Conservation (phyloP, 2,888 invertebrate genomes). For the Alloplasta piceator region DNA sequence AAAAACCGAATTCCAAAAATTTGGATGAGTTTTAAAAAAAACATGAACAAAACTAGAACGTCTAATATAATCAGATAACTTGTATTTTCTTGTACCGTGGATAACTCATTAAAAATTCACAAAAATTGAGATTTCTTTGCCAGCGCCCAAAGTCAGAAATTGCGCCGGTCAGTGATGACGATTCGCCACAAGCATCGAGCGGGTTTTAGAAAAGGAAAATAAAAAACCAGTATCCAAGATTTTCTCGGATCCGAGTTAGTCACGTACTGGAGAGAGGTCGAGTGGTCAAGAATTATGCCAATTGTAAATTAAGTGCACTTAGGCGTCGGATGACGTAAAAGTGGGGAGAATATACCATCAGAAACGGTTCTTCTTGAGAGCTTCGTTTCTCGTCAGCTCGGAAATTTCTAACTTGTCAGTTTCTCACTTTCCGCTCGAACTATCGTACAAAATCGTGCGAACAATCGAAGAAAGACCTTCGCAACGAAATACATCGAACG, state of each 20-base stretch:
- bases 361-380: slow-evolving; percentile 35
- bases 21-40: too few relatives aligned
- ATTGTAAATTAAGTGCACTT: slow-evolving; percentile 79
- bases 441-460: slow-evolving; percentile 18
- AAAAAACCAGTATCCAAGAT: slow-evolving; percentile 24
- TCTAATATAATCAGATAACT: too few relatives aligned
- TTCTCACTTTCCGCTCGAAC: slow-evolving; percentile 33
- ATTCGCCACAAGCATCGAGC: neutral
- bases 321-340: slow-evolving; percentile 67
- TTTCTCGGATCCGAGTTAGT: slow-evolving; percentile 41
- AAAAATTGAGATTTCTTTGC: neutral
- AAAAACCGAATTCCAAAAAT: too few relatives aligned
- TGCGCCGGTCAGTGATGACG: neutral
- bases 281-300: slow-evolving; percentile 75
- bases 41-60: too few relatives aligned
- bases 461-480: neutral
- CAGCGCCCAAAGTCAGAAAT: neutral
- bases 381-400: slow-evolving; percentile 45
- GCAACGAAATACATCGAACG: neutral
- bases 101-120: neutral
- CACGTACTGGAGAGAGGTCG: slow-evolving; percentile 61
- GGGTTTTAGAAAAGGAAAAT: neutral
- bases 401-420: slow-evolving; percentile 58
- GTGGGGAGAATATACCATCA: slow-evolving; percentile 68
- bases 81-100: too few relatives aligned